These are phyloP conservation scores for Gila orcuttii DNA, from an alignment of 2,113 vertebrate species.

Conservation along the genomic window DNA sequence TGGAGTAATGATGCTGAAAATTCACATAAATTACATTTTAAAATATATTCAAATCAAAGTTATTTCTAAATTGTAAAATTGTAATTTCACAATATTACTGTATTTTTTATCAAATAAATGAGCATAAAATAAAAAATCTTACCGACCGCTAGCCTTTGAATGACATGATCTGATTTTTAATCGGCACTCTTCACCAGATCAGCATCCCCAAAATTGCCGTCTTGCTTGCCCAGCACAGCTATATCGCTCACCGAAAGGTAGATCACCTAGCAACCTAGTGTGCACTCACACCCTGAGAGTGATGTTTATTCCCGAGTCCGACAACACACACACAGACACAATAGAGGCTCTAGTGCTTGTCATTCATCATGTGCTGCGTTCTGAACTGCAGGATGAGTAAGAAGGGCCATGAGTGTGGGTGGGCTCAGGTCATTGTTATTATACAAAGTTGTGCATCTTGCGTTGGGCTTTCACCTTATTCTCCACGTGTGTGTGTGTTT, in stretches of 20 bases:
- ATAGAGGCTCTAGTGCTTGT: neutral
- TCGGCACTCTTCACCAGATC: neutral
- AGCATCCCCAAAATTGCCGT: neutral
- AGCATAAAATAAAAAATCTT: no score
- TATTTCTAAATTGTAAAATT: no score
- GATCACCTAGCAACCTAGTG: neutral
- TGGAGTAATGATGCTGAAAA: no score
- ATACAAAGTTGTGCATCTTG: constrained; percentile 22
- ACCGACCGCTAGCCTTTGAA: no score
- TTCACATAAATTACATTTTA: no score
- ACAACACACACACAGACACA: constrained; percentile 5
- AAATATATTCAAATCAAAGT: no score
- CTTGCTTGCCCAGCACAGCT: neutral
- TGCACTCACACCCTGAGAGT: neutral
- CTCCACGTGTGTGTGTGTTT: neutral
- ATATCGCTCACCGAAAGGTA: neutral
- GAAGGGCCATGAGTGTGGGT: neutral
- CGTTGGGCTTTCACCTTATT: constrained; percentile 6
- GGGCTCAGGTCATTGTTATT: neutral
- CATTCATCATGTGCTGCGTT: constrained; percentile 13
- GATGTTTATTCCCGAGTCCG: neutral
- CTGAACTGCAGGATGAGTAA: neutral
- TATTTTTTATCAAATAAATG: no score
- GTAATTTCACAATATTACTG: no score
- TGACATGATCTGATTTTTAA: neutral